These are phyloP conservation scores for Lampris megalopsis DNA, from an alignment of 2,113 vertebrate genomes.

Conservation along the genomic window DNA sequence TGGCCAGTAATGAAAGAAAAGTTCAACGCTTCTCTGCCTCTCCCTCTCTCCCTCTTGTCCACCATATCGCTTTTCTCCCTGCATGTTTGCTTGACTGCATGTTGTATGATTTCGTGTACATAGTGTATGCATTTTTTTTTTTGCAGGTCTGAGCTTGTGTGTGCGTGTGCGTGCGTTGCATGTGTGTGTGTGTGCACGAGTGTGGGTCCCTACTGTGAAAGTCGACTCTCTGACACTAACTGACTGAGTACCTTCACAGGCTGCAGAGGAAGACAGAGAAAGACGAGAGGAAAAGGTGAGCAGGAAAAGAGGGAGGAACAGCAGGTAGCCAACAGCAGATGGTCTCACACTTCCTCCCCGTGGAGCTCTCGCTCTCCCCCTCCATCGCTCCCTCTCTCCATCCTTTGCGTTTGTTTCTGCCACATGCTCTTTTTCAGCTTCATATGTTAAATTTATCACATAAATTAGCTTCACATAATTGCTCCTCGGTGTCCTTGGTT, in stretches of 20 bases:
- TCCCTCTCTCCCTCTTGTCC: no score
- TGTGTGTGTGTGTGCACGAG: constrained; percentile 15
- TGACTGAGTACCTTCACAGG: constrained; percentile 61
- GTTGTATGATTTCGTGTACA: not conserved
- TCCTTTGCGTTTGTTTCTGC: constrained; percentile 40
- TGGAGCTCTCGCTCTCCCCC: constrained; percentile 72
- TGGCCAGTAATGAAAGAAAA: constrained; percentile 16
- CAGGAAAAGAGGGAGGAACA: constrained; percentile 54
- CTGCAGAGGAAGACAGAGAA: constrained; percentile 52
- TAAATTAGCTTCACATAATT: constrained; percentile 54
- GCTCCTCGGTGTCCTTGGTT: constrained; percentile 64
- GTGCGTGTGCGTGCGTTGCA: not conserved
- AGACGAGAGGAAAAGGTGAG: constrained; percentile 57
- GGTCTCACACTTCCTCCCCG: constrained; percentile 74
- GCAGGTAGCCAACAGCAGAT: constrained; percentile 78
- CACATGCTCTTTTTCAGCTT: constrained; percentile 54
- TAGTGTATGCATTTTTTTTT: not conserved
- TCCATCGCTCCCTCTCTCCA: constrained; percentile 11
- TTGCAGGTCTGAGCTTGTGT: constrained; percentile 12
- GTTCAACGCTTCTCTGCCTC: no score
- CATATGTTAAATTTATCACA: constrained; percentile 35
- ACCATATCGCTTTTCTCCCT: no score
- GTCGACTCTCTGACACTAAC: constrained; percentile 48
- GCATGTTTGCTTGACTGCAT: no score
- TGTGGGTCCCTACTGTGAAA: constrained; percentile 38